Base-by-base conservation (phyloP, 1,140 invertebrate species). In the Euura saliciscinereae region DNA sequence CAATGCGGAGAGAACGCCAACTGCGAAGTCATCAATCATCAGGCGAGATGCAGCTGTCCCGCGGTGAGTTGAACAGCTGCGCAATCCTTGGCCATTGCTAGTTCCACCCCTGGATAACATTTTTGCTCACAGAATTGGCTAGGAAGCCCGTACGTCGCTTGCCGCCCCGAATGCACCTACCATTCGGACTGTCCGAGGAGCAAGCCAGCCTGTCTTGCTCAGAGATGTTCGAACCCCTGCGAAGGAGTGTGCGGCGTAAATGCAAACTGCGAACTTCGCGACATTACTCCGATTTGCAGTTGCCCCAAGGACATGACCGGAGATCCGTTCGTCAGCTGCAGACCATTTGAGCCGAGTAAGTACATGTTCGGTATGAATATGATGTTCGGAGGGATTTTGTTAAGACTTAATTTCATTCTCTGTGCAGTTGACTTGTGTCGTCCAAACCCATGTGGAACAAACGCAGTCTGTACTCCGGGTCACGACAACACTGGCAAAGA, bases 251-350 rank as follows among this genome's bases (percentile, higher is more conserved):
- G 95, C 79, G 95, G 95, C 45, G 86, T 93, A 1, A 93, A 94
- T 75, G 95, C 96, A 65, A 90, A 95, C 71, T 97, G 95, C 81
- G 90, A 94, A 77, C 89, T 96, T 45, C 87, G 93, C 6, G 89
- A 80, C 13, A 92, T 94, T 0, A 97, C 92, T 43, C 95, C 92
- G 42, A 91, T 96, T 44, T 96, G 95, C 85, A 94, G 92, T 65
- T 97, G 95, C 83, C 95, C 95, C 3, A 92, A 89, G 79, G 93
- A 95, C 80, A 95, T 94, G 92, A 96, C 94, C 43, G 95, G 95
- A 3, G 92, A 96, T 90, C 95, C 95, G 11, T 97, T 96, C 84
- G 88, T 92, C 2, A 90, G 90, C 76, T 96, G 95, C 84, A 90
- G 94, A 77, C 93, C 92, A 69, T 96, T 95, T 78, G 92, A 92